Conservation (phyloP, 2,888 invertebrate species). For the Acanthacorydalis orientalis region DNA sequence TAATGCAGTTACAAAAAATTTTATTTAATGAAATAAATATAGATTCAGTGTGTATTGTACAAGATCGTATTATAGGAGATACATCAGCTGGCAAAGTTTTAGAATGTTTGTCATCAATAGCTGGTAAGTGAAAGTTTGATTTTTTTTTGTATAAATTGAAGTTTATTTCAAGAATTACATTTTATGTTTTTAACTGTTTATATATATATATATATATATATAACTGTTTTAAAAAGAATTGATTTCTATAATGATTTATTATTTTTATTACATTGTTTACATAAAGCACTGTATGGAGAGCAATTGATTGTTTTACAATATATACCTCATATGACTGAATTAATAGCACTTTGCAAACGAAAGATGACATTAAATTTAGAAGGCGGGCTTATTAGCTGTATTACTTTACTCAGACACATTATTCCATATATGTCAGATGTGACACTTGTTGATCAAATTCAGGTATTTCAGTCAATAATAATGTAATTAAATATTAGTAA, state of each 20-base stretch:
- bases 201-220: too few species aligned
- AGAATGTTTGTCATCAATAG: conserved; percentile 75
- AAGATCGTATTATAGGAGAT: conserved; percentile 58
- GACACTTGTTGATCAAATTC: conserved; percentile 73
- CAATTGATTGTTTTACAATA: conserved; percentile 79
- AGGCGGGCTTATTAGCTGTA: conserved; percentile 71
- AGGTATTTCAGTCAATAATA: conserved; percentile 31
- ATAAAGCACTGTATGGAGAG: conserved; percentile 66
- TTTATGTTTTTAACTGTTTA: not conserved
- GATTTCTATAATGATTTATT: too few species aligned
- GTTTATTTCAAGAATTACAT: too few species aligned
- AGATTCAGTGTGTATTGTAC: conserved; percentile 44
- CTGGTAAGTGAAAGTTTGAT: conserved; percentile 35
- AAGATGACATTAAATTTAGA: conserved; percentile 72
- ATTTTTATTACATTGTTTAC: conserved; percentile 3
- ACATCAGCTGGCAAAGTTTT: conserved; percentile 72
- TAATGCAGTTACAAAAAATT: conserved; percentile 27
- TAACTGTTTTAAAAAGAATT: too few species aligned
- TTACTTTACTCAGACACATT: conserved; percentile 63
- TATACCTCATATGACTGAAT: conserved; percentile 74
- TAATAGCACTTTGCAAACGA: conserved; percentile 63
- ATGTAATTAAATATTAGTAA: not conserved
- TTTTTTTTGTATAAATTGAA: too few species aligned
- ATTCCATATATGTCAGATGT: conserved; percentile 69
- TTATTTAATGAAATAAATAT: conserved; percentile 28